Percentiles rank a stretch among this genome's conserved stretches.
These are phyloP conservation scores for Diadema setosum DNA, from an alignment of 35 echinoderm and acorn worm species.

Conservation along the genomic window DNA sequence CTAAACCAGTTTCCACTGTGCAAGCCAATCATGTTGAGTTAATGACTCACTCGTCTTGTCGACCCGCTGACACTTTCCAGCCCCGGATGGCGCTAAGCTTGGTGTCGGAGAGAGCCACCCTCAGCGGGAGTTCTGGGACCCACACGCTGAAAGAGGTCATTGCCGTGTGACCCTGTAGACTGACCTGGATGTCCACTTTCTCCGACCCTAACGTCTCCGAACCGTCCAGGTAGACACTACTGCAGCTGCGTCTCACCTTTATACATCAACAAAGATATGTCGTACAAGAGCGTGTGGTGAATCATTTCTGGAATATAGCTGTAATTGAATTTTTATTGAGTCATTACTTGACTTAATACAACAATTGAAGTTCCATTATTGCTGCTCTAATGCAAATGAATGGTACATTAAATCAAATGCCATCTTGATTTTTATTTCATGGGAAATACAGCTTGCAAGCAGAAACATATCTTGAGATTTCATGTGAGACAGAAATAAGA, in stretches of 20 bases:
- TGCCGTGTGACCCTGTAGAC: constrained; percentile 10
- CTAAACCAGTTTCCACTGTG: background rate
- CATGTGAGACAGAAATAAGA: too few relatives aligned
- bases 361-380: too few relatives aligned
- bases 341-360: too few relatives aligned
- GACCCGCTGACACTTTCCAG: constrained; percentile 72
- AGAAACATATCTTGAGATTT: too few relatives aligned
- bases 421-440: too few relatives aligned
- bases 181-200: constrained; percentile 25
- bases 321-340: too few relatives aligned
- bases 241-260: constrained; percentile 73
- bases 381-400: too few relatives aligned
- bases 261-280: too few relatives aligned
- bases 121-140: constrained; percentile 83
- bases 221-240: constrained; percentile 69
- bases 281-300: too few relatives aligned
- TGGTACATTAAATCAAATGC: too few relatives aligned
- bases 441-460: too few relatives aligned
- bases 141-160: constrained; percentile 59
- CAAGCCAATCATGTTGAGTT: background rate
- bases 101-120: constrained; percentile 69
- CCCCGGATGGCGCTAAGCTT: constrained; percentile 79
- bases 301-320: too few relatives aligned
- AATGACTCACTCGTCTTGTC: background rate
- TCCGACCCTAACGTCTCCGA: constrained; percentile 53